A percentile compares a stretch with the other conserved stretches of the same genome.
phyloP scores from a whole-genome alignment of 1,140 invertebrate species.

The Drosophila trapezifrons region DNA sequence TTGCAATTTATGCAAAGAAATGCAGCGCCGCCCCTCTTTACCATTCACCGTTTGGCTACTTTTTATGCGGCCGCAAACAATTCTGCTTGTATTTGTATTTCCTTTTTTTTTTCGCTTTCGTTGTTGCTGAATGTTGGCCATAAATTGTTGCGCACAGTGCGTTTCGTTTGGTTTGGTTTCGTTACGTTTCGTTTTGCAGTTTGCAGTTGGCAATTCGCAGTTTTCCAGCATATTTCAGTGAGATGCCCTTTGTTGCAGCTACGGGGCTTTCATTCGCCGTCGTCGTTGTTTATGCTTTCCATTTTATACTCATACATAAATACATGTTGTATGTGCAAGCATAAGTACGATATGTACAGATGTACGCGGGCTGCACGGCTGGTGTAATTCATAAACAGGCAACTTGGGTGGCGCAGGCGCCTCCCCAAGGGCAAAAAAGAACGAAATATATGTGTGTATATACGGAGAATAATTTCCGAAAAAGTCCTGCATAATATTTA shows the following conservation, averaged over 20 bases:
- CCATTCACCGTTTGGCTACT: slow-evolving; percentile 63
- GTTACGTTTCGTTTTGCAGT: slow-evolving; percentile 53
- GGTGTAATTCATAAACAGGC: slow-evolving; percentile 78
- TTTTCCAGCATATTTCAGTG: slow-evolving; percentile 77
- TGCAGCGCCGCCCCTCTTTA: slow-evolving; percentile 38
- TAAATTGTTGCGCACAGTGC: slow-evolving; percentile 79
- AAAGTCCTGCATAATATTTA: slow-evolving; percentile 2
- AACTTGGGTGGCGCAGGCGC: slow-evolving; percentile 64
- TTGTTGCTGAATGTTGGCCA: slow-evolving; percentile 71
- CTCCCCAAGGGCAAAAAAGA: slow-evolving; percentile 19
- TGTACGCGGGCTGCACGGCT: slow-evolving; percentile 42
- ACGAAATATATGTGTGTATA: background rate
- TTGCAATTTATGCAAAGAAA: slow-evolving; percentile 82
- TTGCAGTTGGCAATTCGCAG: slow-evolving; percentile 53
- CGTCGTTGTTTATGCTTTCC: slow-evolving; percentile 74
- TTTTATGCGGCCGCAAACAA: slow-evolving; percentile 81
- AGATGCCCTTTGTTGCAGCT: slow-evolving; percentile 71
- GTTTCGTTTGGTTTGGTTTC: slow-evolving; percentile 64
- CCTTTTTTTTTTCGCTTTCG: slow-evolving; percentile 32
- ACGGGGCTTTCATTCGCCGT: slow-evolving; percentile 42
- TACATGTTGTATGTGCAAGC: slow-evolving; percentile 67
- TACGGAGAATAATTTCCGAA: slow-evolving; percentile 7
- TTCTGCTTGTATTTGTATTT: slow-evolving; percentile 69
- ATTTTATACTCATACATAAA: slow-evolving; percentile 79
- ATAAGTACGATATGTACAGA: slow-evolving; percentile 16